phyloP scores from a whole-genome alignment of 2,113 vertebrate species.

The Datnioides undecimradiatus region DNA sequence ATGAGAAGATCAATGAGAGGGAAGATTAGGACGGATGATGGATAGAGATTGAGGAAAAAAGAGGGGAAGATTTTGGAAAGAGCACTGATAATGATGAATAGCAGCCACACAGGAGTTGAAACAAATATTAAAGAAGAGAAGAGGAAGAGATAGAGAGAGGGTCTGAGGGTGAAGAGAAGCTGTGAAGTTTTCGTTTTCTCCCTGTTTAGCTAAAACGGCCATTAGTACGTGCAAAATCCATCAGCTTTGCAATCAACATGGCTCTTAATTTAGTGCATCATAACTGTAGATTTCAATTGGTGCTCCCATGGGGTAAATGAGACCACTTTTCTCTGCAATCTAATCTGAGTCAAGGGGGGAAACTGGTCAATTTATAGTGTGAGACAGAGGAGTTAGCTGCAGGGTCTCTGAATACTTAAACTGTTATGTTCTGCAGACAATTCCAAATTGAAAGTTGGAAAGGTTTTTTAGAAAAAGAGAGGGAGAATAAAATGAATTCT shows the following conservation, averaged over 20 bases:
- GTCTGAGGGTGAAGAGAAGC: constrained; percentile 2
- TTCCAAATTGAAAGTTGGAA: constrained; percentile 51
- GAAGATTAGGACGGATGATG: constrained; percentile 69
- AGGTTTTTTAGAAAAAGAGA: constrained; percentile 6
- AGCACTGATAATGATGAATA: constrained; percentile 68
- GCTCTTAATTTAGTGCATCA: constrained; percentile 56
- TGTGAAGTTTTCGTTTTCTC: constrained; percentile 12
- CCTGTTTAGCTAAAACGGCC: constrained; percentile 29
- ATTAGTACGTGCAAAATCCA: constrained; percentile 29
- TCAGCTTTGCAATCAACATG: constrained; percentile 59
- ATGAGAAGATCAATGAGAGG: constrained; percentile 68
- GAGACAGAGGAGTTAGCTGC: constrained; percentile 41
- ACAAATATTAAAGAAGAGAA: constrained; percentile 42
- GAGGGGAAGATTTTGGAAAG: constrained; percentile 47
- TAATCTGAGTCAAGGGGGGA: constrained; percentile 48
- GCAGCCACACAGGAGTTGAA: constrained; percentile 47
- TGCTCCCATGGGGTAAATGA: constrained; percentile 60
- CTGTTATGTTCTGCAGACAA: constrained; percentile 41
- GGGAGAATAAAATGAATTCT: constrained; percentile 49
- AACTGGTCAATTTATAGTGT: constrained; percentile 49
- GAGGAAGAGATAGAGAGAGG: neutral
- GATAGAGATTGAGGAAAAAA: constrained; percentile 55
- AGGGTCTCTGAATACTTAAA: constrained; percentile 49
- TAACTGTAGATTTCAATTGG: constrained; percentile 51
- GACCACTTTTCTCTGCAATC: constrained; percentile 54